A percentile compares a stretch with the other conserved stretches of the same genome.
These are phyloP conservation scores for Ormia ochracea DNA, from an alignment of 2,888 invertebrate species.

Conservation along the genomic window DNA sequence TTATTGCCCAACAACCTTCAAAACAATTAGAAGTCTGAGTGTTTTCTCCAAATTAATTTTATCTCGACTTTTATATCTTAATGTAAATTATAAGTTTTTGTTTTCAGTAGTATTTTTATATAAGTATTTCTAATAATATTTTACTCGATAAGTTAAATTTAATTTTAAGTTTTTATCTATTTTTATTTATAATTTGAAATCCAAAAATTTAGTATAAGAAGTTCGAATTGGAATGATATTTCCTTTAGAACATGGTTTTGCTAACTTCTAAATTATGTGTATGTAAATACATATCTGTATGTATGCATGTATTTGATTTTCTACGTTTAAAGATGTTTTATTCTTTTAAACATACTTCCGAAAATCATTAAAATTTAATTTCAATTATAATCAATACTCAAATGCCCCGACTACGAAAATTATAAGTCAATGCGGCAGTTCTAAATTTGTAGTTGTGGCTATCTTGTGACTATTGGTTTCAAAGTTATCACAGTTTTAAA, in stretches of 20 bases:
- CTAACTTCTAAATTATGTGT: neutral
- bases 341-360: no score
- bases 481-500: no score
- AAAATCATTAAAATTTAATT: no score
- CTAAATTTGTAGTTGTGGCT: no score
- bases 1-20: slow-evolving; percentile 88
- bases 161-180: slow-evolving; percentile 29
- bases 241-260: neutral
- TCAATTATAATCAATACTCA: no score
- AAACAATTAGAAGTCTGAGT: slow-evolving; percentile 89
- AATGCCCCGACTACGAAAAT: no score
- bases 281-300: neutral
- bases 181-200: slow-evolving; percentile 1
- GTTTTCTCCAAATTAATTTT: slow-evolving; percentile 66
- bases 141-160: slow-evolving; percentile 48
- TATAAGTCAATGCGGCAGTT: no score
- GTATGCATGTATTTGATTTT: no score
- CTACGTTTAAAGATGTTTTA: no score
- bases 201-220: slow-evolving; percentile 2
- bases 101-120: slow-evolving; percentile 62
- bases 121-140: slow-evolving; percentile 55
- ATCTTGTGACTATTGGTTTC: no score
- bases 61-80: slow-evolving; percentile 62
- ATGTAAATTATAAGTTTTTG: slow-evolving; percentile 65
- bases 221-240: slow-evolving; percentile 11